A percentile compares a stretch with the other conserved stretches of the same genome.
phyloP scores from a whole-genome alignment of 1,140 invertebrate genomes.

The Drosophila insularis region DNA sequence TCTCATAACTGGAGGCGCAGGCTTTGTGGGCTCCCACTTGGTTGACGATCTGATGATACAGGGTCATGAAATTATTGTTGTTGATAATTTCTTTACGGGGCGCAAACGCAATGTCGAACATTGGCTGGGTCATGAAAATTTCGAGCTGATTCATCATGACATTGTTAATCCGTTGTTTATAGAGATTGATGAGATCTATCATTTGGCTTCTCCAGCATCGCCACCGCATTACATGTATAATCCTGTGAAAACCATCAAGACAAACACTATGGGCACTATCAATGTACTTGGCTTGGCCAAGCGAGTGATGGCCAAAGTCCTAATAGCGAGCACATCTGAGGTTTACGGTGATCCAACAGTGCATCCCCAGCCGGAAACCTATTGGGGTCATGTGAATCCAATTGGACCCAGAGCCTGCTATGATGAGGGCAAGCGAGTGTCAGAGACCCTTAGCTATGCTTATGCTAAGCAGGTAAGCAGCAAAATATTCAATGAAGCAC shows the following conservation, averaged over 20 bases:
- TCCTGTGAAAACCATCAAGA: conserved; percentile 99
- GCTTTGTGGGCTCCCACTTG: conserved; percentile 99
- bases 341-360: conserved; percentile 99
- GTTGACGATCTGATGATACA: conserved; percentile 97
- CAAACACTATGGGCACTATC: conserved; percentile 98
- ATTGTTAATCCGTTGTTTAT: conserved; percentile 99
- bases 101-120: conserved; percentile 98
- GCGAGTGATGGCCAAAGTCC: conserved; percentile 94
- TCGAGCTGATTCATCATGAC: conserved; percentile 99
- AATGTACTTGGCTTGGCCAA: conserved; percentile 98
- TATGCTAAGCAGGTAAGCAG: conserved; percentile 92
- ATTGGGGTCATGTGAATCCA: conserved; percentile 99
- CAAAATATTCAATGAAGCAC: too few species aligned
- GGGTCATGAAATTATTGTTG: conserved; percentile 99
- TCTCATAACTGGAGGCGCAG: conserved; percentile 97
- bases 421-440: conserved; percentile 98
- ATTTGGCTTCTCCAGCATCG: conserved; percentile 98
- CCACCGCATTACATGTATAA: conserved; percentile 99
- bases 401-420: conserved; percentile 98
- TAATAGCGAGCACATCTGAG: conserved; percentile 99
- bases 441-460: conserved; percentile 98
- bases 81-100: conserved; percentile 99
- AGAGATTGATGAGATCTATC: conserved; percentile 99
- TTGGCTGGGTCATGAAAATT: conserved; percentile 99
- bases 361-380: conserved; percentile 97